Base-by-base conservation (phyloP, 2,797 vertebrate species). In the Nyctalus aviator region DNA sequence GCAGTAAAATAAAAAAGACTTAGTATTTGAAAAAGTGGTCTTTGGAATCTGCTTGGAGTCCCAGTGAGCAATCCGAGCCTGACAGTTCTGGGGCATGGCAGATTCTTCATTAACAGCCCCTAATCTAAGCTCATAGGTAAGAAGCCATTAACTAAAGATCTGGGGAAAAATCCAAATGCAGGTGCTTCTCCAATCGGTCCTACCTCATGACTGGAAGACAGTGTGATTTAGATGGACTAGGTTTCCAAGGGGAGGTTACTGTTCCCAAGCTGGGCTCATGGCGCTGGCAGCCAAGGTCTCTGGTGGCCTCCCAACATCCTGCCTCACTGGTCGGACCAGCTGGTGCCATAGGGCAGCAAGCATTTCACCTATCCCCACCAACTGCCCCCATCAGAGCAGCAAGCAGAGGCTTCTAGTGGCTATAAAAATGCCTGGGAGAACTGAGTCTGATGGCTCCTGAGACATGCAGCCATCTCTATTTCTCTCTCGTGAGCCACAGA, bases 111-210 rank as follows among this genome's bases (percentile, higher is more conserved):
- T 30, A 41, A 48, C 1, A 77, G 92, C 46, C 90, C 59, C n/a
- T 85, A 75, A 85, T 53, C 23, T 46, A 82, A 72, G 44, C 55
- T 77, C 57, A 69, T 9, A 82, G 46, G 41, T 69, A 91, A 93
- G 73, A 82, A 87, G 71, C 62, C 84, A 62, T 79, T 87, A 55
- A 87, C 50, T 87, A 92, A 79, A 90, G 37, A 90, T 25, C 77
- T 46, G 62, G 76, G 75, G 44, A 66, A 77, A 69, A 90, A 64
- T 27, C 35, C 91, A 66, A 64, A 90, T 69, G 71, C 6, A 87
- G 64, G 64, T 37, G n/a, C 32, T 91, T 73, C 41, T 84, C 64
- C 82, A 85, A 72, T 69, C 50, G 64, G 71, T 81, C 78, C 18
- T 73, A 69, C 44, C 64, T 75, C 55, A 53, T 23, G 9, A 82